These are phyloP conservation scores for Amorpha juglandis DNA, from an alignment of 2,888 invertebrate genomes.

Conservation along the genomic window DNA sequence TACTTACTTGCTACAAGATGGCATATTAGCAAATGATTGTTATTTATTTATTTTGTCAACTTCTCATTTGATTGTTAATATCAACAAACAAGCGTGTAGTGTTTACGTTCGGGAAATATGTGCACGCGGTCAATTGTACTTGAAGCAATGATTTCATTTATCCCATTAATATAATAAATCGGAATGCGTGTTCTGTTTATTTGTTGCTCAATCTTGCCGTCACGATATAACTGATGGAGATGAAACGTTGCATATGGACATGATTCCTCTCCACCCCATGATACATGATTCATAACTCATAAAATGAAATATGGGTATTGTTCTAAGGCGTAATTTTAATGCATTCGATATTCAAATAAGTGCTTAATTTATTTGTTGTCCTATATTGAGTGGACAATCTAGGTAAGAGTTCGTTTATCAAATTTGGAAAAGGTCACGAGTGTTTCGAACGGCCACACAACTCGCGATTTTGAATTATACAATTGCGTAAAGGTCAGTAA, in stretches of 20 bases:
- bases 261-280: constrained; percentile 2
- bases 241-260: constrained; percentile 15
- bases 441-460: not conserved
- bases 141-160: constrained; percentile 20
- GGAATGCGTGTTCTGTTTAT: constrained; percentile 24
- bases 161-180: constrained; percentile 24
- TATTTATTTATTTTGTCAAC: not conserved
- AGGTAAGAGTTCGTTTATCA: constrained; percentile 12
- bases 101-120: constrained; percentile 5
- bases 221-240: constrained; percentile 19
- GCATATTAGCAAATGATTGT: not conserved
- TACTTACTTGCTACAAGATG: no score
- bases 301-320: constrained; percentile 6
- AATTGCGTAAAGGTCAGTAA: constrained; percentile 18
- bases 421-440: constrained; percentile 18
- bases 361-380: not conserved
- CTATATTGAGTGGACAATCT: constrained; percentile 1
- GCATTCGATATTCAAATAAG: not conserved
- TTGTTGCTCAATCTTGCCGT: constrained; percentile 21
- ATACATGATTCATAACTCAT: constrained; percentile 10
- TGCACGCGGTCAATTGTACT: constrained; percentile 22
- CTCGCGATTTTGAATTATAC: not conserved
- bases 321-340: constrained; percentile 4
- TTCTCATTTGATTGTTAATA: constrained; percentile 10
- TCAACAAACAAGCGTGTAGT: not conserved